These are phyloP conservation scores for Odontomachus brunneus DNA, from an alignment of 1,140 invertebrate genomes.

Conservation along the genomic window DNA sequence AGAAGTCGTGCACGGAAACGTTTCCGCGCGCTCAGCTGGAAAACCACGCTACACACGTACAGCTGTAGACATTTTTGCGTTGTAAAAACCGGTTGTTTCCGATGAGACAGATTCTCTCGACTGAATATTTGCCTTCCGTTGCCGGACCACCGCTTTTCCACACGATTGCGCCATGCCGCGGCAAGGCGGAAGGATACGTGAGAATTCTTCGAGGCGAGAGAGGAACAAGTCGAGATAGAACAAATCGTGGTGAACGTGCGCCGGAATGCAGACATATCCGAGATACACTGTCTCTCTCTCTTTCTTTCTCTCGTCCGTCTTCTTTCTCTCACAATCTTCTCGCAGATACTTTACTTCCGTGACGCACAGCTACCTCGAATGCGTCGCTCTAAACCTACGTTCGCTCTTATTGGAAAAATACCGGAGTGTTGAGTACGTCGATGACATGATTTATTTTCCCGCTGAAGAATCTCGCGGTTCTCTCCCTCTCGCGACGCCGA, in stretches of 20 bases:
- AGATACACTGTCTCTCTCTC: slow-evolving; percentile 37
- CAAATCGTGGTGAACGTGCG: slow-evolving; percentile 51
- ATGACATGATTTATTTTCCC: slow-evolving; percentile 45
- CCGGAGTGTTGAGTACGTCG: neutral
- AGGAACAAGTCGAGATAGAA: slow-evolving; percentile 26
- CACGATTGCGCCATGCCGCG: slow-evolving; percentile 44
- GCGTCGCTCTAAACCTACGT: slow-evolving; percentile 29
- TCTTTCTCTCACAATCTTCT: neutral
- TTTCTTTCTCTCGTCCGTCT: too few relatives aligned
- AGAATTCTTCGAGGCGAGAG: slow-evolving; percentile 18
- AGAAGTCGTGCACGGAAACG: too few relatives aligned
- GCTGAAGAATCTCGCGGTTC: slow-evolving; percentile 3
- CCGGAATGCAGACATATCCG: slow-evolving; percentile 57
- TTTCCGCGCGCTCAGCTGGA: neutral
- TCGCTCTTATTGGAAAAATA: slow-evolving; percentile 49
- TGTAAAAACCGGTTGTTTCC: slow-evolving; percentile 53
- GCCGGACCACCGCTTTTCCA: slow-evolving; percentile 53
- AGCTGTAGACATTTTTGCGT: slow-evolving; percentile 26
- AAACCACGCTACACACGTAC: neutral
- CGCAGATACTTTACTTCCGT: slow-evolving; percentile 52
- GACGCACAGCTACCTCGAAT: slow-evolving; percentile 31
- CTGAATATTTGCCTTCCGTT: slow-evolving; percentile 52
- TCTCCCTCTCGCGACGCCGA: neutral
- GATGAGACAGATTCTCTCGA: slow-evolving; percentile 53
- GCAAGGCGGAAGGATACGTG: slow-evolving; percentile 43